Conservation (phyloP, 2,797 vertebrate species). For the Epinephelus coioides region DNA sequence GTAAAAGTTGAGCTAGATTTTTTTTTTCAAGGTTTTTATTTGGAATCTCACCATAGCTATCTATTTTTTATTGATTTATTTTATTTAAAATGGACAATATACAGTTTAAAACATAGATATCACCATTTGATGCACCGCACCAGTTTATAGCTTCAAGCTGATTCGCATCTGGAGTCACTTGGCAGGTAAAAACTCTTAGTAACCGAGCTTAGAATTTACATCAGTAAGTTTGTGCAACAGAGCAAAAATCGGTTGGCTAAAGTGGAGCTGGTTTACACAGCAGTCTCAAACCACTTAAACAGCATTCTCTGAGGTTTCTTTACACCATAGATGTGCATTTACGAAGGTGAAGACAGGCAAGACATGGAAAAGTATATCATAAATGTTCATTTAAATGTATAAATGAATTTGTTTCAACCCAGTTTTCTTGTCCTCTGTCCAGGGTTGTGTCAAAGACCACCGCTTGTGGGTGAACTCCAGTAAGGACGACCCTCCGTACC, state of each 20-base stretch:
- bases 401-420: neutral
- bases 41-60: too few species aligned
- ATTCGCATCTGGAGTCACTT: too few species aligned
- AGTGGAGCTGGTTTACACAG: neutral
- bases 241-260: neutral
- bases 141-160: too few species aligned
- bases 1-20: too few species aligned
- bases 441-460: slow-evolving; percentile 94
- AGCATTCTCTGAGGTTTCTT: neutral
- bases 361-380: neutral
- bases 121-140: too few species aligned
- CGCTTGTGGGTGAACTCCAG: slow-evolving; percentile 96
- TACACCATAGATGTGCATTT: neutral
- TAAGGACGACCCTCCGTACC: slow-evolving; percentile 94
- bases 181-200: too few species aligned
- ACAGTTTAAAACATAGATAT: too few species aligned
- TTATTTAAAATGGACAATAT: too few species aligned
- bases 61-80: too few species aligned
- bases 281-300: neutral
- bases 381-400: neutral
- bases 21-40: too few species aligned
- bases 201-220: neutral
- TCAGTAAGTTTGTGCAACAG: neutral
- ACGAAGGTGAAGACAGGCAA: neutral
- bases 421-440: slow-evolving; percentile 11